Evolutionary conservation across 2,888 invertebrate species (phyloP).

Genomic region (Phaedon cochleariae): DNA sequence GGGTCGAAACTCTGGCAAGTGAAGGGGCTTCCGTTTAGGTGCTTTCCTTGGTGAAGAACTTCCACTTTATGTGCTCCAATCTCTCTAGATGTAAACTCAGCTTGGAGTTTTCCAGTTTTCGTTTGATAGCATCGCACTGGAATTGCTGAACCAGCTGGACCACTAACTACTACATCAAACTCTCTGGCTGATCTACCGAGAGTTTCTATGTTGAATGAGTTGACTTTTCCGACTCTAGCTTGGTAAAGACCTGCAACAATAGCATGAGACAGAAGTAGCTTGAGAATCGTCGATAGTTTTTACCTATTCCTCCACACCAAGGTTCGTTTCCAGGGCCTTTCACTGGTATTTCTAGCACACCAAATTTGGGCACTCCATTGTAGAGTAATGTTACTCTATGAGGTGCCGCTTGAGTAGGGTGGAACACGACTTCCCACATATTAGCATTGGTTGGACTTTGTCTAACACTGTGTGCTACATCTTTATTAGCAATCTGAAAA

Average conservation of each 20-base stretch:
- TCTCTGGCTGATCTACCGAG: slow-evolving; percentile 84
- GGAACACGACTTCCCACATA: slow-evolving; percentile 85
- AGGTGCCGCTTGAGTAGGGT: slow-evolving; percentile 86
- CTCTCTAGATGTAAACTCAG: slow-evolving; percentile 89
- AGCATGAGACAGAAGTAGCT: no score
- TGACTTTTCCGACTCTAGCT: slow-evolving; percentile 81
- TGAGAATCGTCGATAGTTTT: not conserved
- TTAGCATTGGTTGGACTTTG: slow-evolving; percentile 75
- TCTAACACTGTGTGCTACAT: slow-evolving; percentile 83
- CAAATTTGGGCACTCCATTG: slow-evolving; percentile 80
- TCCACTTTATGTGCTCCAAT: slow-evolving; percentile 77
- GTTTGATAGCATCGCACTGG: slow-evolving; percentile 88
- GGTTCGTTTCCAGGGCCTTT: slow-evolving; percentile 60
- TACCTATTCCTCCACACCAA: slow-evolving; percentile 78
- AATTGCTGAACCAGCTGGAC: slow-evolving; percentile 60
- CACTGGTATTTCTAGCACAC: slow-evolving; percentile 68
- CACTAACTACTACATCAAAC: slow-evolving; percentile 86
- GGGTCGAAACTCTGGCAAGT: slow-evolving; percentile 92
- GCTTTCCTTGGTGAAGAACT: slow-evolving; percentile 88
- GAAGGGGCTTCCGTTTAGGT: slow-evolving; percentile 92
- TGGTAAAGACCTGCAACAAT: slow-evolving; percentile 79
- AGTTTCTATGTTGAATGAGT: slow-evolving; percentile 89
- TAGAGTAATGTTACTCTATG: slow-evolving; percentile 87
- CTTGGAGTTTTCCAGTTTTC: slow-evolving; percentile 92
- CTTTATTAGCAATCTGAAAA: slow-evolving; percentile 74